Conservation (phyloP, 2,888 invertebrate species). For the Apodemia duryi region DNA sequence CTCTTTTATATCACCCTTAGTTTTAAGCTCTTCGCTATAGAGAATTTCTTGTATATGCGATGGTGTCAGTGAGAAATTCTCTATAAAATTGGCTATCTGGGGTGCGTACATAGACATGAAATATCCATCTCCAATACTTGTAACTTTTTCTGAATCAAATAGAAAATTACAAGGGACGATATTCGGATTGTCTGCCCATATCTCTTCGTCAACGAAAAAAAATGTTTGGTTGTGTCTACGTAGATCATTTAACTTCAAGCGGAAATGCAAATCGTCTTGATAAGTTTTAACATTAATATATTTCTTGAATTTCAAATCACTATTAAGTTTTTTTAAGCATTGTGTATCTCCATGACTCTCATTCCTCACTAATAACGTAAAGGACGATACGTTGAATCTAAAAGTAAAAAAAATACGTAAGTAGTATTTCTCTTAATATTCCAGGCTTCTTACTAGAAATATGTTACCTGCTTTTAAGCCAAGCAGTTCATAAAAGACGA, state of each 20-base stretch:
- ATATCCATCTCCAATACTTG: slow-evolving; percentile 27
- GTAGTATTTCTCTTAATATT: no score
- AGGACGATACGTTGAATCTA: not conserved
- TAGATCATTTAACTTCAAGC: slow-evolving; percentile 18
- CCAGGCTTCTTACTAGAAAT: no score
- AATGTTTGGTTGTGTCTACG: slow-evolving; percentile 27
- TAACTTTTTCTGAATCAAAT: not conserved
- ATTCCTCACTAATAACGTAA: not conserved
- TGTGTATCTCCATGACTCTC: not conserved
- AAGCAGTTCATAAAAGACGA: no score
- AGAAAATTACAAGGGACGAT: slow-evolving; percentile 19
- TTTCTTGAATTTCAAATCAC: not conserved
- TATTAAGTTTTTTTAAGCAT: not conserved
- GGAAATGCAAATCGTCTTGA: slow-evolving; percentile 22
- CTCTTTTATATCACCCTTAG: slow-evolving; percentile 7
- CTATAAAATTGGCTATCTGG: slow-evolving; percentile 20
- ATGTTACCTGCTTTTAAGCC: no score
- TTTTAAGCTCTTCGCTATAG: slow-evolving; percentile 15
- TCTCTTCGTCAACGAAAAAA: slow-evolving; percentile 40
- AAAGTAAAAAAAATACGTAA: not conserved
- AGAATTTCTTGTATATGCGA: slow-evolving; percentile 24
- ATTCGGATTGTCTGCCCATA: slow-evolving; percentile 31
- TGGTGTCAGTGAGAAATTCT: slow-evolving; percentile 12
- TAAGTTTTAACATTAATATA: not conserved
- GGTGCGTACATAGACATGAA: slow-evolving; percentile 22